Evolutionary conservation across 2,113 vertebrate genomes (phyloP), one percentile per base, ranked within the genome.

Genomic region (Panurus biarmicus): DNA sequence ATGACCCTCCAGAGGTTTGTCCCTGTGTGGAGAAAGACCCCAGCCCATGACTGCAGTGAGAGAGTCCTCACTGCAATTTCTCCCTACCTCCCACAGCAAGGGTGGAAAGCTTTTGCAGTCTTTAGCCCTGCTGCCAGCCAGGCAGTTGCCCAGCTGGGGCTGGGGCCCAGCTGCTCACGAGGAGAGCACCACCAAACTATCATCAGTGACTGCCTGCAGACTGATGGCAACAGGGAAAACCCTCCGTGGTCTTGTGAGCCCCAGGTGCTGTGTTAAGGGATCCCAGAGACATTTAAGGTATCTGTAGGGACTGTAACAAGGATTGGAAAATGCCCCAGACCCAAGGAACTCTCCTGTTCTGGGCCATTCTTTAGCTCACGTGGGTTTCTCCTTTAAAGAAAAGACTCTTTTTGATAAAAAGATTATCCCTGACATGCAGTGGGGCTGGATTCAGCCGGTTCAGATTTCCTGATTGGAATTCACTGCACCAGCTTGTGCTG

Each of bases 391-490:
- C 22, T 87, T 60, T 14, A 8, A 66, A 87, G 56, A 88, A 47
- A 53, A 12, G 12, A 61, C 4, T 20, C 9, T 69, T 60, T 65
- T 20, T n/a, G n/a, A 31, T 61, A 45, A 44, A 42, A 60, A 25
- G 6, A 9, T 38, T 26, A 56, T 22, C 24, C 17, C n/a, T 84
- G 62, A n/a, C 14, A 33, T 0, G 2, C 38, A 77, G 0, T 23
- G 45, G 33, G 54, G 42, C 60, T 91, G 47, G 24, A 58, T 82
- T 91, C 87, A 70, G 84, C 58, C 85, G 23, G 14, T 65, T 79
- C 81, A 70, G 35, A 77, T 91, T 95, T 87, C 87, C 51, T 48
- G 77, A 22, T 66, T 61, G 48, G n/a, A 57, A 57, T 85, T 89
- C 71, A 44, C 50, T 25, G 35, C 50, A 69, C 74, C 56, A 87